Evolutionary conservation across 2,888 invertebrate genomes (phyloP), one percentile per base, ranked within the genome.

Genomic region (Ganaspis brasiliensis): DNA sequence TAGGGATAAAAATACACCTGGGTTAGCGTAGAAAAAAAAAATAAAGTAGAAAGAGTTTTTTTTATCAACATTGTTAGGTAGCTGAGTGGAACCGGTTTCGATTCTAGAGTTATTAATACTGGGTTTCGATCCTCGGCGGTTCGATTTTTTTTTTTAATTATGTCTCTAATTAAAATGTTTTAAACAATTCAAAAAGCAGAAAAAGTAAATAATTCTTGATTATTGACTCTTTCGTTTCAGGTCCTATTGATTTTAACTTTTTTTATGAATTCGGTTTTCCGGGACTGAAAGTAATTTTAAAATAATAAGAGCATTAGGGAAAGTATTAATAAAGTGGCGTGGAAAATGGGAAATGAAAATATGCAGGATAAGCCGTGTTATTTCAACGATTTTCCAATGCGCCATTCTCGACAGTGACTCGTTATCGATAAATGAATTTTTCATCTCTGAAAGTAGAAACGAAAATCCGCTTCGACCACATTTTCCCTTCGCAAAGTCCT

Each of bases 351-450:
- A 52, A 67, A 67, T 45, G 45, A 26, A 45, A 67, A 67, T 67
- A 67, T 67, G 26, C 24, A 16, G 9, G 26, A 24, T 67, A 45
- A 67, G 26, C 45, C 26, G 10, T 67, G 45, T 45, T 67, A 45
- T 45, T 67, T 67, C 24, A 45, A 45, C 9, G 45, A 63, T 45
- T 67, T 67, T 67, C 26, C 67, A 40, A 45, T 67, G 24, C 24
- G 10, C 1, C 45, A 49, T 67, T 45, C 45, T 45, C 67, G 21
- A 14, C n/a, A 67, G 24, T 40, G 37, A 45, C 24, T 45, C 45
- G 67, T 67, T 67, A 45, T 67, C 67, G 45, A 67, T 45, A 67
- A 67, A 67, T 67, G 45, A 67, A 26, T 67, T 67, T 67, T 67
- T 67, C 45, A 45, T 24, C 45, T 45, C 67, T 45, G 40, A 45